phyloP scores from a whole-genome alignment of 2,113 vertebrate genomes.

The Cyprichromis sp. region DNA sequence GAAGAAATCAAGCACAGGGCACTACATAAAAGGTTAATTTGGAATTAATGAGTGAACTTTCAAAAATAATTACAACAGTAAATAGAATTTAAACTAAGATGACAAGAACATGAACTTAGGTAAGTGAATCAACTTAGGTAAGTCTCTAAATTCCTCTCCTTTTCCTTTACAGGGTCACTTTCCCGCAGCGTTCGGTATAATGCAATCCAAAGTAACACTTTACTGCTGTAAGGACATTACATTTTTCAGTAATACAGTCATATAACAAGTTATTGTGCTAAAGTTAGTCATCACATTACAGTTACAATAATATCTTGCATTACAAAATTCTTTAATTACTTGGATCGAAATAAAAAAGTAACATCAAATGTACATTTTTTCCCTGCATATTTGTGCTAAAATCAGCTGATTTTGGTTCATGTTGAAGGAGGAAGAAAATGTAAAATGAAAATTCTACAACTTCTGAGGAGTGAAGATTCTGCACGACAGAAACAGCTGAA shows the following conservation, averaged over 20 bases:
- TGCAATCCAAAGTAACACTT: not conserved
- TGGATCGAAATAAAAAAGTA: not conserved
- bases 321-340: not conserved
- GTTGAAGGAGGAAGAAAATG: not conserved
- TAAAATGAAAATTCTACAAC: not conserved
- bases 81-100: not conserved
- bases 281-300: not conserved
- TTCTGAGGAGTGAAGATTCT: not conserved
- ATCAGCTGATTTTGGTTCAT: not conserved
- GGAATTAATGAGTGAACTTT: not conserved
- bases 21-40: not conserved
- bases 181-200: not conserved
- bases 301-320: not conserved
- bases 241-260: not conserved
- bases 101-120: not conserved
- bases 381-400: not conserved
- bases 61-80: not conserved
- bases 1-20: not conserved
- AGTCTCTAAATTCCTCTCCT: not conserved
- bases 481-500: not conserved
- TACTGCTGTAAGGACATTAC: not conserved
- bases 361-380: not conserved
- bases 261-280: not conserved
- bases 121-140: not conserved
- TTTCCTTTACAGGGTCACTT: not conserved